Conservation (phyloP, 2,888 invertebrate species). For the Heterodera filipjevi region DNA sequence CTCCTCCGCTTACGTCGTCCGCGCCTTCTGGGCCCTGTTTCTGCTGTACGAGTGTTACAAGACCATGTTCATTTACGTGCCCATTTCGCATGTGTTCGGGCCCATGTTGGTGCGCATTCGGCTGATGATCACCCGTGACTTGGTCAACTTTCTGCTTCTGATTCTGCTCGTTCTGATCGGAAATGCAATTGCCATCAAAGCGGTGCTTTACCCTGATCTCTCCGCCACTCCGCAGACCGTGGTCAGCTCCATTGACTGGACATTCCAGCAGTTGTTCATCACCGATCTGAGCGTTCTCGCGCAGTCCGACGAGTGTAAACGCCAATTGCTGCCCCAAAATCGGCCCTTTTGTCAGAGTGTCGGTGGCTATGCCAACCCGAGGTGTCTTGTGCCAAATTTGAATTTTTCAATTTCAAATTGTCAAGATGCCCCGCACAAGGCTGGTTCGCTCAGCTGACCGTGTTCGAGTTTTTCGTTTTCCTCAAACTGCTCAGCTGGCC, state of each 20-base stretch:
- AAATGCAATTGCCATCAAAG: constrained; percentile 65
- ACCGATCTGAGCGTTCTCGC: constrained; percentile 62
- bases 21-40: constrained; percentile 53
- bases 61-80: constrained; percentile 68
- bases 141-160: constrained; percentile 59
- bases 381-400: constrained; percentile 41
- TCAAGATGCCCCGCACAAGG: constrained; percentile 8
- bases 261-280: constrained; percentile 67
- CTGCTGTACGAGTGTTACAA: constrained; percentile 69
- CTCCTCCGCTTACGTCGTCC: constrained; percentile 8
- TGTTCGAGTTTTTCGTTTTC: constrained; percentile 59
- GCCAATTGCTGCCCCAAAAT: constrained; percentile 34
- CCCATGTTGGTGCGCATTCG: constrained; percentile 68
- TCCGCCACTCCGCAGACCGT: constrained; percentile 40
- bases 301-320: constrained; percentile 31
- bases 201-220: constrained; percentile 68
- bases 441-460: constrained; percentile 37
- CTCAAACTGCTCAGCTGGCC: constrained; percentile 65
- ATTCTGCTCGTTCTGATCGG: constrained; percentile 55
- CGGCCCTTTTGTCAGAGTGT: constrained; percentile 48
- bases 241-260: constrained; percentile 61
- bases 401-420: background rate
- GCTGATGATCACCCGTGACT: constrained; percentile 65
- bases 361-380: constrained; percentile 51
- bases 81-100: constrained; percentile 66